Evolutionary conservation across 2,888 invertebrate genomes (phyloP).

Genomic region (Germaria angustata): DNA sequence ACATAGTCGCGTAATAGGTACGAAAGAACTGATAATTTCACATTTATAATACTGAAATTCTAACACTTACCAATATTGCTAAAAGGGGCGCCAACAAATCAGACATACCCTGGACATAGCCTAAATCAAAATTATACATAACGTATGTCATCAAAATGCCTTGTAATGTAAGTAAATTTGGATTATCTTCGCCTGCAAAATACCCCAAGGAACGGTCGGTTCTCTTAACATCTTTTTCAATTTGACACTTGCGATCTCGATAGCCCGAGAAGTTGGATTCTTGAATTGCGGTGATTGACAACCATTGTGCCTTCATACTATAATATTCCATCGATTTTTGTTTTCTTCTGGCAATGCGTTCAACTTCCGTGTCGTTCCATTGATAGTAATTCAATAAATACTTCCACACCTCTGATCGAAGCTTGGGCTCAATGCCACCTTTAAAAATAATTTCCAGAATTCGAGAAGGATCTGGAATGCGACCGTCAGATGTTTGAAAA

Average conservation of each 20-base stretch:
- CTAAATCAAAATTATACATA: conserved; percentile 99
- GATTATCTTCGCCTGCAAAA: conserved; percentile 96
- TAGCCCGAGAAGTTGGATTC: conserved; percentile 93
- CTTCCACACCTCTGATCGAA: conserved; percentile 95
- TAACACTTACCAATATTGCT: conserved; percentile 81
- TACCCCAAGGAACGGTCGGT: conserved; percentile 95
- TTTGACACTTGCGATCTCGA: conserved; percentile 93
- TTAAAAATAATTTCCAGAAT: conserved; percentile 93
- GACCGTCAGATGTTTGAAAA: conserved; percentile 89
- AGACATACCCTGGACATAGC: conserved; percentile 98
- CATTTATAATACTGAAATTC: too few species aligned
- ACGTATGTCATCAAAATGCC: conserved; percentile 99
- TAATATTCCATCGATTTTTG: conserved; percentile 92
- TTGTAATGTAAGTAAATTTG: conserved; percentile 90
- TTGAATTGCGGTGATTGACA: conserved; percentile 91
- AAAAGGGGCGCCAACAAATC: conserved; percentile 96
- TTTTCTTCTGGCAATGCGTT: conserved; percentile 86
- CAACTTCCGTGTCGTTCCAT: conserved; percentile 89
- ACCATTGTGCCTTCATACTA: conserved; percentile 98
- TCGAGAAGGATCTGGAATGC: conserved; percentile 87
- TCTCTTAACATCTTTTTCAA: conserved; percentile 98
- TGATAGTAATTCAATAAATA: conserved; percentile 93
- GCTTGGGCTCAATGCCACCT: conserved; percentile 89
- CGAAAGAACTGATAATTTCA: too few species aligned
- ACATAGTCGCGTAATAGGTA: too few species aligned